Evolutionary conservation across 2,797 vertebrate genomes (phyloP), one percentile per base, ranked within the genome.

Genomic region (Syngnathus acus): DNA sequence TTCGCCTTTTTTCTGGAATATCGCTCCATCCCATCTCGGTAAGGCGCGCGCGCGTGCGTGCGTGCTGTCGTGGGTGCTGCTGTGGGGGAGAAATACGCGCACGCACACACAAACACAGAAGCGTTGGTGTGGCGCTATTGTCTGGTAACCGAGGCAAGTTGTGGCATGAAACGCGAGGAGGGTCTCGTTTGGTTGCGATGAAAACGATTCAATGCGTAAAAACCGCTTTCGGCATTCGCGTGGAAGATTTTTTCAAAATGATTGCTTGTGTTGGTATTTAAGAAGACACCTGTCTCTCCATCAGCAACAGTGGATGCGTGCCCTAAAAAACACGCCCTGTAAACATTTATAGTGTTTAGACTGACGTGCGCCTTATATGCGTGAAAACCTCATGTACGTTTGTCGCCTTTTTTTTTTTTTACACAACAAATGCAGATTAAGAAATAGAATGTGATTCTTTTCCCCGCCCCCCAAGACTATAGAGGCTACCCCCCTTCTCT

Each of bases 81-180:
- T 6, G 43, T 17, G 45, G 62, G 45, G 62, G 16, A 43, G 62
- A 58, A 64, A 67, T 26, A 37, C 48, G 7, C 48, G 48, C 48
- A 6, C 45, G 2, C 13, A 6, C 55, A 37, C 55, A 58, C 14
- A 38, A 11, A 58, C 55, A 39, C 61, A 23, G 14, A 54, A 62
- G 55, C 63, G 71, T 76, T 66, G 67, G 73, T 77, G 76, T 79
- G 75, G 48, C 50, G 87, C 90, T 84, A 91, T 92, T 92, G 90
- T 92, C 88, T 91, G 79, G 79, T 82, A 76, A 32, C 84, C 68
- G 84, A 75, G 73, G 83, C 78, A 83, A 85, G 82, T 87, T 87
- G 64, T 68, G 81, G 80, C 42, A 77, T 58, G 3, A 14, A 73
- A 72, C 71, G 54, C 54, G 54, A 57, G 54, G 54, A 57, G 54